Conservation (phyloP, 2,888 invertebrate genomes). For the Alitta virens region DNA sequence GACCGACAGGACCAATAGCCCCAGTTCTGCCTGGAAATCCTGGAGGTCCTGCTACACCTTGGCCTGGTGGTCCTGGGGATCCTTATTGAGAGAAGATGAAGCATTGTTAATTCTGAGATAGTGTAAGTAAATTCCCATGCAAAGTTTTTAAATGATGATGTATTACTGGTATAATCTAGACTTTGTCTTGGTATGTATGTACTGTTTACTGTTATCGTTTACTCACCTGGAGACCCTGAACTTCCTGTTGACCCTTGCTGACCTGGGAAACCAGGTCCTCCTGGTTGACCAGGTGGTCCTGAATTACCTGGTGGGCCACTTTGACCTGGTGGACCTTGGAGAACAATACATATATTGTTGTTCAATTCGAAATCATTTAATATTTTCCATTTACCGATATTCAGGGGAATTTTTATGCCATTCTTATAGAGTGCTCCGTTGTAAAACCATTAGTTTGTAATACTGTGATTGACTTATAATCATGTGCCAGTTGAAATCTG, state of each 20-base stretch:
- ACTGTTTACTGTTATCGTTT: no score
- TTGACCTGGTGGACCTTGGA: not conserved
- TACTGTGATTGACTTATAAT: no score
- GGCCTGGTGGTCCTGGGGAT: not conserved
- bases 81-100: not conserved
- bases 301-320: not conserved
- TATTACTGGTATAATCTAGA: not conserved
- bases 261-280: not conserved
- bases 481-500: no score
- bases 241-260: not conserved
- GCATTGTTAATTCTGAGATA: no score
- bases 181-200: no score
- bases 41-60: not conserved
- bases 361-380: no score
- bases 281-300: not conserved
- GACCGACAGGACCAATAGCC: not conserved
- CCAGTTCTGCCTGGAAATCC: not conserved
- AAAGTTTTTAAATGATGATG: no score
- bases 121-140: no score
- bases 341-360: not conserved
- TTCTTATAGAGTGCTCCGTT: no score
- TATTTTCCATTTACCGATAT: no score
- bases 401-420: no score
- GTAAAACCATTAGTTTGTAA: not conserved
- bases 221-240: not conserved